phyloP scores from a whole-genome alignment of 2,797 vertebrate species.

The Buceros bicornis region DNA sequence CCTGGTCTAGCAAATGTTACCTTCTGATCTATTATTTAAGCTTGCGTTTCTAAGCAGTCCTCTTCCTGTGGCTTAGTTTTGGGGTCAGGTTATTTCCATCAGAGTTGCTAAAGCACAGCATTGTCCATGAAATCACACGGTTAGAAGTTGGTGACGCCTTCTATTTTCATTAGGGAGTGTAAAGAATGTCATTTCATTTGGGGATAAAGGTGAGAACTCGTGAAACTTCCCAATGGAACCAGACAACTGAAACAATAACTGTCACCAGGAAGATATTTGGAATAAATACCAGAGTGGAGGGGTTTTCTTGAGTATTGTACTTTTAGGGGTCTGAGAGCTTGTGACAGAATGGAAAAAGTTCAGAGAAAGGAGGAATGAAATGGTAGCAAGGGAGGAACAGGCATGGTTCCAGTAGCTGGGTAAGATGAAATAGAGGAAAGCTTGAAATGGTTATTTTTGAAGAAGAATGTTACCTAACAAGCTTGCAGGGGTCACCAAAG shows the following conservation, averaged over 20 bases:
- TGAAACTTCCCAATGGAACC: neutral
- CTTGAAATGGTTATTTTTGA: neutral
- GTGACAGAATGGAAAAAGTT: neutral
- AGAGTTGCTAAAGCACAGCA: conserved; percentile 43
- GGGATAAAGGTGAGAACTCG: neutral
- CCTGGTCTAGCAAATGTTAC: neutral
- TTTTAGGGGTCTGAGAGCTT: neutral
- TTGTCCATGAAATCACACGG: neutral
- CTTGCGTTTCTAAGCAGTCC: neutral
- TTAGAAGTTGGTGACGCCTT: neutral
- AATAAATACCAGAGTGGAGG: neutral
- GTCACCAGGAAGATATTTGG: neutral
- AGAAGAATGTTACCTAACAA: neutral
- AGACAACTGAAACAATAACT: neutral
- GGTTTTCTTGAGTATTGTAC: neutral
- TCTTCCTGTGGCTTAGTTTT: conserved; percentile 57
- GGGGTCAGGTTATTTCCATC: conserved; percentile 56
- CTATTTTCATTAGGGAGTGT: neutral
- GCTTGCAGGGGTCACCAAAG: neutral
- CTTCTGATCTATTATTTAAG: conserved; percentile 25
- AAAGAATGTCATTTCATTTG: neutral
- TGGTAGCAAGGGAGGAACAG: neutral
- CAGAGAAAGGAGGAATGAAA: neutral
- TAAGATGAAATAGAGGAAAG: neutral
- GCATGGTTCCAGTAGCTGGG: neutral